Evolutionary conservation across 92 coral and sea anemone species (phyloP).

Genomic region (Blastomussa wellsi): DNA sequence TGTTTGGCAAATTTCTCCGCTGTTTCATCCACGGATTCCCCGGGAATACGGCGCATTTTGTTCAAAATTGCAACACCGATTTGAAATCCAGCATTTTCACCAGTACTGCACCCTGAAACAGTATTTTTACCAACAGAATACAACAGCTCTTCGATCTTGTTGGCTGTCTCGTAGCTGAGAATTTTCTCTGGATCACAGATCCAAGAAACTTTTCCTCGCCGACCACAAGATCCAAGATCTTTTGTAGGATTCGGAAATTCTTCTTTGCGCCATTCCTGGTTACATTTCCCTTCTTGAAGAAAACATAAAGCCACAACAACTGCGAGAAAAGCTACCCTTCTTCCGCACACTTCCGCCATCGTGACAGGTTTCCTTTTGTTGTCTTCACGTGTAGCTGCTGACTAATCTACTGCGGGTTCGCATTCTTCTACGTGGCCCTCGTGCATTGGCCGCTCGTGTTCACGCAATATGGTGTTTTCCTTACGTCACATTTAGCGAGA

Average conservation of each 20-base stretch:
- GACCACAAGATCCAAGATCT: slow-evolving; percentile 71
- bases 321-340: background rate
- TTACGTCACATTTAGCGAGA: no score
- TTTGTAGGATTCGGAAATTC: slow-evolving; percentile 77
- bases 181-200: slow-evolving; percentile 79
- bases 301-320: slow-evolving; percentile 8
- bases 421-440: slow-evolving; percentile 5
- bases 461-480: no score
- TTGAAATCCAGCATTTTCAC: slow-evolving; percentile 69
- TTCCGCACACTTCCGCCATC: background rate
- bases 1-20: slow-evolving; percentile 63
- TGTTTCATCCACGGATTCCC: slow-evolving; percentile 44
- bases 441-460: slow-evolving; percentile 22
- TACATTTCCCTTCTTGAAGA: slow-evolving; percentile 1
- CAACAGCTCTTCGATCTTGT: slow-evolving; percentile 68
- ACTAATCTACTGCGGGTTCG: slow-evolving; percentile 6
- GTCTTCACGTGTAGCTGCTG: slow-evolving; percentile 14
- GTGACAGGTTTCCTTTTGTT: slow-evolving; percentile 3
- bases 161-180: slow-evolving; percentile 68
- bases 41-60: slow-evolving; percentile 49
- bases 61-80: slow-evolving; percentile 77
- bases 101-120: slow-evolving; percentile 66
- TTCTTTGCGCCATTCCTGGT: slow-evolving; percentile 63
- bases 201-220: slow-evolving; percentile 80
- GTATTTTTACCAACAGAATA: slow-evolving; percentile 62